phyloP scores from a whole-genome alignment of 2,888 invertebrate genomes.

The Congeria kusceri region DNA sequence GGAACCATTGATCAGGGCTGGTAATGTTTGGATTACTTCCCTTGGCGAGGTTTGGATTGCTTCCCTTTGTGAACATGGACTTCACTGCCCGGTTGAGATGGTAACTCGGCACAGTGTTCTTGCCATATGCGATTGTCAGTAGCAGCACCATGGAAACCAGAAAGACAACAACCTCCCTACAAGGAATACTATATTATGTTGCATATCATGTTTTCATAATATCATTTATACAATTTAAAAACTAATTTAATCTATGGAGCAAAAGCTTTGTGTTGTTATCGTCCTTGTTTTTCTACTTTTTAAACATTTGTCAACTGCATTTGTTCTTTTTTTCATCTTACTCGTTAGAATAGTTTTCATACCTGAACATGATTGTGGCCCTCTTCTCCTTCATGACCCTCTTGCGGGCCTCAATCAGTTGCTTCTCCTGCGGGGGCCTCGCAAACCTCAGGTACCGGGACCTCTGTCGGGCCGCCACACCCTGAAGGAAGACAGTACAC shows the following conservation, averaged over 20 bases:
- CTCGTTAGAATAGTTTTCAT: no score
- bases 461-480: constrained; percentile 82
- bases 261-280: no score
- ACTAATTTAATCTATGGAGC: no score
- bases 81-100: constrained; percentile 77
- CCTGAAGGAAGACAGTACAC: constrained; percentile 67
- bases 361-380: constrained; percentile 80
- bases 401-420: constrained; percentile 82
- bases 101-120: constrained; percentile 70
- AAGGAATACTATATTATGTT: no score
- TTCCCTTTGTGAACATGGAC: constrained; percentile 61
- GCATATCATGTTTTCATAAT: no score
- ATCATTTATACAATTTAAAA: no score
- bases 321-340: no score
- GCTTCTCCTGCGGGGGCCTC: constrained; percentile 84
- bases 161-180: constrained; percentile 59
- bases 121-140: constrained; percentile 81
- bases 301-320: no score
- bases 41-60: no score
- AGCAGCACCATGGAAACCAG: constrained; percentile 69
- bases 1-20: constrained; percentile 69
- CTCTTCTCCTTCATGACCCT: constrained; percentile 83
- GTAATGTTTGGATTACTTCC: constrained; percentile 38
- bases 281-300: no score
- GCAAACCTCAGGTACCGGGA: constrained; percentile 84